Evolutionary conservation across 92 coral and sea anemone species (phyloP).

Genomic region (Porites cylindrica): DNA sequence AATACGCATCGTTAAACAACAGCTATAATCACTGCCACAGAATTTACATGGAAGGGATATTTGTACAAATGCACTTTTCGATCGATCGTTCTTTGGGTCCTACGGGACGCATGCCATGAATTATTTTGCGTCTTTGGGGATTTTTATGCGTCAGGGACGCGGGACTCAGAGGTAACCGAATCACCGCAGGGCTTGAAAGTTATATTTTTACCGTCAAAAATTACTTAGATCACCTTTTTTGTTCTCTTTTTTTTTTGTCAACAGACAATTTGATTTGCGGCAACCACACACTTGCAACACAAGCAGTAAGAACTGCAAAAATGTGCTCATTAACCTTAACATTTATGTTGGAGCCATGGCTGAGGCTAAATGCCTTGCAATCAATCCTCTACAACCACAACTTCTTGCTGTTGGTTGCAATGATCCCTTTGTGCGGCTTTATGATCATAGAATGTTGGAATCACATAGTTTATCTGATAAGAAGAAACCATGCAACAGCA

Average conservation of each 20-base stretch:
- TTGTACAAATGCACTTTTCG: too few relatives aligned
- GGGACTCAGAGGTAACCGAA: too few relatives aligned
- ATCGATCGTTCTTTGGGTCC: too few relatives aligned
- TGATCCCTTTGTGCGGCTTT: slow-evolving; percentile 94
- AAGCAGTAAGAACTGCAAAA: slow-evolving; percentile 91
- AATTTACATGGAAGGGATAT: too few relatives aligned
- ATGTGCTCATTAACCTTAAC: slow-evolving; percentile 87
- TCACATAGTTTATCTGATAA: slow-evolving; percentile 71
- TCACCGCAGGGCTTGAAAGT: too few relatives aligned
- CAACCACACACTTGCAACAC: slow-evolving; percentile 93
- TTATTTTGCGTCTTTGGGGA: too few relatives aligned
- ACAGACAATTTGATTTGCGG: slow-evolving; percentile 96
- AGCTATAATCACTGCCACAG: too few relatives aligned
- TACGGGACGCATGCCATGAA: too few relatives aligned
- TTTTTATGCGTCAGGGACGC: too few relatives aligned
- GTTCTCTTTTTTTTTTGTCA: slow-evolving; percentile 7
- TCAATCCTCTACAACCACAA: slow-evolving; percentile 93
- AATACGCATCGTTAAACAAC: too few relatives aligned
- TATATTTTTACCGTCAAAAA: background rate
- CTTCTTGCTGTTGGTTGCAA: slow-evolving; percentile 95
- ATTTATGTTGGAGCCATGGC: slow-evolving; percentile 92
- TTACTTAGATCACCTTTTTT: background rate
- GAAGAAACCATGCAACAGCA: slow-evolving; percentile 50
- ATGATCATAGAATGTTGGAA: slow-evolving; percentile 93
- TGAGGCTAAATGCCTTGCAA: slow-evolving; percentile 93